Base-by-base conservation (phyloP, 1,140 invertebrate genomes). In the Drosophila jambulina region DNA sequence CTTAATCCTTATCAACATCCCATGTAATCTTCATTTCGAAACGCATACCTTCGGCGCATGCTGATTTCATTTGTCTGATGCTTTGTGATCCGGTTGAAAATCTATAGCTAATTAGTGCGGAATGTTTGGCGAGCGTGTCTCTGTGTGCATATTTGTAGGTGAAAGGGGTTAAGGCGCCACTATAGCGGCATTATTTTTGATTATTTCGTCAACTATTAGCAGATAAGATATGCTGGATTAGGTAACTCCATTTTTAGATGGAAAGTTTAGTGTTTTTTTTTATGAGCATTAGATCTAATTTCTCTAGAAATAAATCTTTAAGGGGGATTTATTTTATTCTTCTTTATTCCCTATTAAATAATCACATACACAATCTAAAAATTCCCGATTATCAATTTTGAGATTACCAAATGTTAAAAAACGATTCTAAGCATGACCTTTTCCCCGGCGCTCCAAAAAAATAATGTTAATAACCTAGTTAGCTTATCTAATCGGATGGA, bases 1-100 rank as follows among this genome's bases (percentile, higher is more conserved):
- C 32, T 58, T 10, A 34, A 46, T 60, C 27, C 62, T 77, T 77
- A 77, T 77, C 75, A 75, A 53, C 43, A 38, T 25, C 25, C 42
- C 76, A 77, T 77, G 75, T 77, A 77, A 77, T 68, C 56, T 60
- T 54, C 67, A 48, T 29, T 48, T 56, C 36, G 49, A 75, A 65
- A 71, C 49, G 51, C 69, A 71, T 71, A 71, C 69, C 25, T 12
- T n/a, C 4, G 51, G 56, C 60, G 71, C 74, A 76, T 76, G 74
- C 27, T 69, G 65, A 34, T 51, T 27, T 34, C 65, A 68, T 32
- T 21, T 72, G 69, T 45, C 65, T 68, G 48, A 70, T 36, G 40
- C 63, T 36, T 9, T 45, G 10, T 21, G 40, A 65, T 70, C 38
- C 25, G 40, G 48, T 9, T 13, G 38, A 61, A 69, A 70, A 70